phyloP scores from a whole-genome alignment of 2,888 invertebrate genomes.

The Drosophila nigricruria region DNA sequence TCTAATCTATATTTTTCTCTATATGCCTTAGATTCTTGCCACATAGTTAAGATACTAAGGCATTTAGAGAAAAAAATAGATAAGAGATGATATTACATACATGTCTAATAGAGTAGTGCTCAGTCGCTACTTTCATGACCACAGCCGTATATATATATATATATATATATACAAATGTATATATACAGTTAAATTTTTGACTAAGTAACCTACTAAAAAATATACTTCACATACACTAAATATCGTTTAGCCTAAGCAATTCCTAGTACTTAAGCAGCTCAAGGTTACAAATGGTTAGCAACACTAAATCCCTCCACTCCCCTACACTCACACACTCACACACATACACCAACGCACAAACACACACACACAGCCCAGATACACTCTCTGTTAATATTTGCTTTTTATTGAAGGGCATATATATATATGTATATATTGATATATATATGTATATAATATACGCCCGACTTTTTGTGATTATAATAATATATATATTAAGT shows the following conservation, averaged over 20 bases:
- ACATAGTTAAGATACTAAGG: too few relatives aligned
- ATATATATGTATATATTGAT: neutral
- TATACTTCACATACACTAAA: slow-evolving; percentile 14
- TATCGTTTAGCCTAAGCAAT: slow-evolving; percentile 3
- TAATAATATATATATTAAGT: neutral
- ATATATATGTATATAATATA: neutral
- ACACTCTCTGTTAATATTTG: slow-evolving; percentile 3
- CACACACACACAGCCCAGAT: neutral
- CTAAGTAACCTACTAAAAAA: slow-evolving; percentile 19
- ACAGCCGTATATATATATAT: neutral
- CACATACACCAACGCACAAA: neutral
- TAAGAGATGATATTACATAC: too few relatives aligned
- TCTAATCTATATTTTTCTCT: too few relatives aligned
- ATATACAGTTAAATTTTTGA: slow-evolving; percentile 40
- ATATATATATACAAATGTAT: neutral
- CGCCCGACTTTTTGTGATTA: neutral
- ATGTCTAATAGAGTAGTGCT: too few relatives aligned
- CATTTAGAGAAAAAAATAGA: too few relatives aligned
- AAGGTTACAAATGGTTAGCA: slow-evolving; percentile 1
- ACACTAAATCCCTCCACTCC: neutral
- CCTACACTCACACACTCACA: neutral
- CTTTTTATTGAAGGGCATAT: slow-evolving; percentile 12
- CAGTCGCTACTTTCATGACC: too few relatives aligned
- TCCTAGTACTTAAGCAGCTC: slow-evolving; percentile 17
- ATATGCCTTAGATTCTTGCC: too few relatives aligned